These are phyloP conservation scores for Lepisosteus osseus DNA, from an alignment of 2,113 vertebrate species.

Conservation along the genomic window DNA sequence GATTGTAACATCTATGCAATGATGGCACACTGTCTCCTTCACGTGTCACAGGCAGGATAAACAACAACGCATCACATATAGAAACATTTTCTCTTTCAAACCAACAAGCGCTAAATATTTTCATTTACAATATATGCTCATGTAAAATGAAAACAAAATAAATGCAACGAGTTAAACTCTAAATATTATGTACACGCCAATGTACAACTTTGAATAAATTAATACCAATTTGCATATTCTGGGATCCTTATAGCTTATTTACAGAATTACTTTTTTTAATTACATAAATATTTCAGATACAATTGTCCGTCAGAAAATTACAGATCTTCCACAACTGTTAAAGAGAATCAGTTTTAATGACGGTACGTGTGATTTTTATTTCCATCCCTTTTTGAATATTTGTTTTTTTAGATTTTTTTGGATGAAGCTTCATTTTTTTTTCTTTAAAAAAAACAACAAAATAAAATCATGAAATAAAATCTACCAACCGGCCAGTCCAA, in stretches of 20 bases:
- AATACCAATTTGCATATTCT: slow-evolving; percentile 99
- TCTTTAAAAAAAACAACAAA: neutral
- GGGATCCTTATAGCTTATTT: slow-evolving; percentile 95
- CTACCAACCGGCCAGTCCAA: slow-evolving; percentile 14
- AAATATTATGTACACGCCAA: slow-evolving; percentile 96
- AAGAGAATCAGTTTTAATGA: slow-evolving; percentile 26
- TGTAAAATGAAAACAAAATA: slow-evolving; percentile 79
- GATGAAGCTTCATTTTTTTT: slow-evolving; percentile 47
- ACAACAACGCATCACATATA: slow-evolving; percentile 72
- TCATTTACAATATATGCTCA: slow-evolving; percentile 89
- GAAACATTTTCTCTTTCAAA: slow-evolving; percentile 67
- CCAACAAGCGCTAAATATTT: slow-evolving; percentile 84
- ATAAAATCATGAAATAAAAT: neutral
- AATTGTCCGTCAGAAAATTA: slow-evolving; percentile 58
- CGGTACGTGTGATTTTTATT: slow-evolving; percentile 30
- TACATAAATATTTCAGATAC: slow-evolving; percentile 94
- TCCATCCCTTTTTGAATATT: slow-evolving; percentile 56
- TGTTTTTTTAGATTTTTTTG: slow-evolving; percentile 30
- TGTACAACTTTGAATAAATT: slow-evolving; percentile 99
- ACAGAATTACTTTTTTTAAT: slow-evolving; percentile 95
- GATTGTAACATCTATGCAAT: slow-evolving; percentile 44
- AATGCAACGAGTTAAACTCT: slow-evolving; percentile 84
- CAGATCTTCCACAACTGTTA: slow-evolving; percentile 31
- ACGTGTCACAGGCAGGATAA: slow-evolving; percentile 66
- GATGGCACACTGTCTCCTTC: slow-evolving; percentile 73